Evolutionary conservation across 30 jellyfish, hydroid and myxozoan genomes (phyloP).

Genomic region (Morbakka virulenta): DNA sequence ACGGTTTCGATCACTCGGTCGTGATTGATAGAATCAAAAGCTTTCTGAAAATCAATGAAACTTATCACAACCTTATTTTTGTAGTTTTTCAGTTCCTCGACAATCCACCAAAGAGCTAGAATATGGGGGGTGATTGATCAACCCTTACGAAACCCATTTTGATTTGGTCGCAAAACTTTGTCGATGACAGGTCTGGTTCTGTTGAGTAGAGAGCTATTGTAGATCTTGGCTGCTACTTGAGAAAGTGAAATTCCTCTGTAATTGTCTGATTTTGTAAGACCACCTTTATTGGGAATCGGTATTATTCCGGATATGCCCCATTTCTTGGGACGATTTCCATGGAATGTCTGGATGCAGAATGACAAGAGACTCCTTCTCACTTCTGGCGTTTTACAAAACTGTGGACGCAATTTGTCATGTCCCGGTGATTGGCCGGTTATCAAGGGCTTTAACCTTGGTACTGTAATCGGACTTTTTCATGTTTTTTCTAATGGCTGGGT

Average conservation of each 20-base stretch:
- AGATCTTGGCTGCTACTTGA: neutral
- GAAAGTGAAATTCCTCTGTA: neutral
- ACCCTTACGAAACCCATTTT: slow-evolving; percentile 16
- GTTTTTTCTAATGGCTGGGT: too few relatives aligned
- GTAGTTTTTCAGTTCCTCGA: neutral
- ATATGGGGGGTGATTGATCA: neutral
- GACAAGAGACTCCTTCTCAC: too few relatives aligned
- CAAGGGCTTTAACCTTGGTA: too few relatives aligned
- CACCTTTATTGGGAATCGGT: slow-evolving; percentile 6
- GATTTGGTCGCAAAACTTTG: neutral
- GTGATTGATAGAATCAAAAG: neutral
- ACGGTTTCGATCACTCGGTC: neutral
- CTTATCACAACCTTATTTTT: neutral
- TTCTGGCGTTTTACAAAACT: too few relatives aligned
- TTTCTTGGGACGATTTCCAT: too few relatives aligned
- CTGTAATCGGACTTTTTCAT: too few relatives aligned
- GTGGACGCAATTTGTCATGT: too few relatives aligned
- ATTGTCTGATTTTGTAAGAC: neutral
- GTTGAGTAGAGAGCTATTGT: slow-evolving; percentile 4
- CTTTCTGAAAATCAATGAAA: neutral
- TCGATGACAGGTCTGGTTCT: slow-evolving; percentile 9
- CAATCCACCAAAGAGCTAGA: neutral
- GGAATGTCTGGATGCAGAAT: too few relatives aligned
- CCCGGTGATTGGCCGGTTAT: too few relatives aligned
- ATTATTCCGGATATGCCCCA: too few relatives aligned